Percentiles rank a stretch among this genome's conserved stretches.
Conservation (phyloP, 2,888 invertebrate genomes). For the Augochlorella aurata region DNA sequence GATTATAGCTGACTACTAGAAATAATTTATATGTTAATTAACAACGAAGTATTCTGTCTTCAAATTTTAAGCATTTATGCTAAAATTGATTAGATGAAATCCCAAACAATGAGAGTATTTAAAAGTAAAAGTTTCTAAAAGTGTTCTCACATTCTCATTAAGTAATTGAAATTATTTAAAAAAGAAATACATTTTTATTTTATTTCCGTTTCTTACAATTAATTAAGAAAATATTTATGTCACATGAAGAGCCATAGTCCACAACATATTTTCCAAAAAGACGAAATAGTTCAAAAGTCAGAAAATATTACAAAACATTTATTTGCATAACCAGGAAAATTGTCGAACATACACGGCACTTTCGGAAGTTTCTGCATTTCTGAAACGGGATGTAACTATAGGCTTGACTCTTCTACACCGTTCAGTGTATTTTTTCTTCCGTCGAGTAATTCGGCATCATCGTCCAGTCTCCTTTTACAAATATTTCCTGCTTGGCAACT, state of each 20-base stretch:
- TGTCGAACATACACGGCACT: not conserved
- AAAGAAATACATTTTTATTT: too few species aligned
- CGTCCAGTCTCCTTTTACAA: conserved; percentile 13
- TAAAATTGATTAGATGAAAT: too few species aligned
- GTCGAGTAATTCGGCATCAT: conserved; percentile 15
- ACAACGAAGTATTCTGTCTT: not conserved
- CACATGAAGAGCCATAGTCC: too few species aligned
- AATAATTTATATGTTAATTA: not conserved
- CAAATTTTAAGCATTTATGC: too few species aligned
- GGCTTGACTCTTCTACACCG: not conserved
- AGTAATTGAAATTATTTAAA: too few species aligned
- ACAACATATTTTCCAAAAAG: not conserved
- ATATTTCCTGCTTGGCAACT: conserved; percentile 37
- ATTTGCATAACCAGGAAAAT: not conserved
- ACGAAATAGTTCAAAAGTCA: not conserved
- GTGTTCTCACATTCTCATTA: too few species aligned
- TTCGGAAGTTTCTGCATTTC: too few species aligned
- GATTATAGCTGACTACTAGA: not conserved
- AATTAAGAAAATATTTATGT: too few species aligned
- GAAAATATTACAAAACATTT: not conserved
- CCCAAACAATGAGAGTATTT: too few species aligned
- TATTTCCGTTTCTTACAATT: too few species aligned
- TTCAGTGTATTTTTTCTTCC: conserved; percentile 22
- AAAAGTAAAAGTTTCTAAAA: too few species aligned
- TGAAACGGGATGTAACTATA: not conserved